Conservation (phyloP, 2,113 vertebrate species). For the Plestiodon gilberti region DNA sequence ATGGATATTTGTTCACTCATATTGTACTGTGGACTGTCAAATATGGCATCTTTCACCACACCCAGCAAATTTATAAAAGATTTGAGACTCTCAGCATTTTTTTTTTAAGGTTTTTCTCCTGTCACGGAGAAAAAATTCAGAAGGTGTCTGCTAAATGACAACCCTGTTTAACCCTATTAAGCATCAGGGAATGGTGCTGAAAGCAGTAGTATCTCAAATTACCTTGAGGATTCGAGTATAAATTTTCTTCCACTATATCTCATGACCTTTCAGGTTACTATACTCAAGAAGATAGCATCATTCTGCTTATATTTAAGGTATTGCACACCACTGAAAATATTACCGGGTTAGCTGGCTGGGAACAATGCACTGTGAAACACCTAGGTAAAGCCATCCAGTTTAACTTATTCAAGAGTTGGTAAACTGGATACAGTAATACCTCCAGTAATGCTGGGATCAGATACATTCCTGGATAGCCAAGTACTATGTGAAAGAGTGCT, state of each 20-base stretch:
- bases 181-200: neutral
- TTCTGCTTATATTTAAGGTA: neutral
- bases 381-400: too few relatives aligned
- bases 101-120: neutral
- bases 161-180: neutral
- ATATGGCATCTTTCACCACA: neutral
- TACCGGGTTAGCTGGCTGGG: too few relatives aligned
- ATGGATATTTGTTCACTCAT: neutral
- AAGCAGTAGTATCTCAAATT: neutral
- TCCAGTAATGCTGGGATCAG: too few relatives aligned
- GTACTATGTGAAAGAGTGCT: too few relatives aligned
- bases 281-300: neutral
- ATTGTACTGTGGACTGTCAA: neutral
- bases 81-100: neutral
- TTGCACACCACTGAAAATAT: too few relatives aligned
- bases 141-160: neutral
- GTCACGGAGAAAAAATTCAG: neutral
- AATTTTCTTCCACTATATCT: neutral
- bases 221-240: neutral
- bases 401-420: too few relatives aligned
- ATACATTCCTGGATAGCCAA: too few relatives aligned
- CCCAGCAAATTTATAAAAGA: neutral
- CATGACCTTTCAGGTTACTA: neutral
- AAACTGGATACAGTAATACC: too few relatives aligned
- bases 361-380: too few relatives aligned